Percentiles rank a stretch among this genome's conserved stretches.
Conservation (phyloP, 2,797 vertebrate genomes). For the Hypotaenidia okinawae region DNA sequence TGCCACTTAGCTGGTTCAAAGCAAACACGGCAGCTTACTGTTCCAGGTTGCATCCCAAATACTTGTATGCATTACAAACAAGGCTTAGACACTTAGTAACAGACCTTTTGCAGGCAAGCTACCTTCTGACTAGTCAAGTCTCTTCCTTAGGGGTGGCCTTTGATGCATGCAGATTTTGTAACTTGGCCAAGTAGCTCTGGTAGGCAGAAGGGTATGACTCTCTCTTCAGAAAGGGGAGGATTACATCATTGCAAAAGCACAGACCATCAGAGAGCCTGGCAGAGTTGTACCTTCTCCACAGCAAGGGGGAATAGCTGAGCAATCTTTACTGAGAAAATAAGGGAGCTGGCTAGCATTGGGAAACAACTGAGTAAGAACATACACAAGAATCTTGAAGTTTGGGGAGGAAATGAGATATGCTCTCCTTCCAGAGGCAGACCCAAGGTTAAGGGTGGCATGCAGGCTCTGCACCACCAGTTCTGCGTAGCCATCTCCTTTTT, state of each 20-base stretch:
- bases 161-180: neutral
- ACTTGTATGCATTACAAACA: neutral
- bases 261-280: neutral
- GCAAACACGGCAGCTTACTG: accelerated
- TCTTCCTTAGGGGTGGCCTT: neutral
- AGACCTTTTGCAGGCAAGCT: accelerated
- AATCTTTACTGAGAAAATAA: neutral
- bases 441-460: neutral
- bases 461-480: neutral
- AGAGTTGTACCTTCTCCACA: neutral
- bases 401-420: neutral
- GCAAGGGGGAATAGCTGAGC: neutral
- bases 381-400: neutral
- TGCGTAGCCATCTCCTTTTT: neutral
- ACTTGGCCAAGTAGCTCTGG: neutral
- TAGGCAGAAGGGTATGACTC: neutral
- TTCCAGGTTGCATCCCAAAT: neutral
- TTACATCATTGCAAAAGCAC: neutral
- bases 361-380: neutral
- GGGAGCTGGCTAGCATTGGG: neutral
- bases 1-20: neutral
- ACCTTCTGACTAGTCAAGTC: neutral
- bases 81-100: neutral
- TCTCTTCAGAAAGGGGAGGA: neutral
- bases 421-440: neutral